Evolutionary conservation across 2,797 vertebrate genomes (phyloP), one percentile per base, ranked within the genome.

Genomic region (Thripadectes ignobilis): DNA sequence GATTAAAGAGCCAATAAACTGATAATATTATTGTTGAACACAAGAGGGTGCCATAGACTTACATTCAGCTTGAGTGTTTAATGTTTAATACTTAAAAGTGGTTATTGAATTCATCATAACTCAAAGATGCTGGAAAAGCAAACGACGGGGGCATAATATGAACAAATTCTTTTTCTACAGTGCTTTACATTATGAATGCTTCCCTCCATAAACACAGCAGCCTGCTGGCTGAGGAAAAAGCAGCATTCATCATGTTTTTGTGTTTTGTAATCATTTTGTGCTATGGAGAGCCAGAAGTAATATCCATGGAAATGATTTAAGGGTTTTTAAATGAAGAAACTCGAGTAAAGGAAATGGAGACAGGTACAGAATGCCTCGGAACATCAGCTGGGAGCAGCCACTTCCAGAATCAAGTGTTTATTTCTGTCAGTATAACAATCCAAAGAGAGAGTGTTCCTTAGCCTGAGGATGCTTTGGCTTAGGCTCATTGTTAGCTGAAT

Each of bases 41-140:
- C 91, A 26, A 96, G 98, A 95, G 97, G 96, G 95, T 85, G 74
- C 91, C n/a, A 52, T 14, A 91, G 84, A 52, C 96, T 81, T 49
- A 55, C 13, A 49, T 73, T 96, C 18, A 1, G 16, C 49, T 57
- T 20, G 16, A 48, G 38, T 12, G 63, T 58, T 85, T 51, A 46
- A 13, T 49, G 29, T 92, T 92, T 12, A 62, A 66, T 72, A 32
- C 72, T 81, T 73, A 46, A 61, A 54, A 52, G 29, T 36, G 62
- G 26, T 24, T 54, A 39, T 48, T 89, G 76, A 82, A 91, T 86
- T 83, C 63, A 66, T 92, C 66, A 2, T 88, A 85, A 90, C 77
- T 84, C 71, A 90, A 74, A 86, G 75, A 45, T 88, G 57, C 45
- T 82, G 61, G 73, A 49, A 85, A 84, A 94, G 63, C 71, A 13